phyloP scores from a whole-genome alignment of 2,113 vertebrate genomes.

The Sula dactylatra region DNA sequence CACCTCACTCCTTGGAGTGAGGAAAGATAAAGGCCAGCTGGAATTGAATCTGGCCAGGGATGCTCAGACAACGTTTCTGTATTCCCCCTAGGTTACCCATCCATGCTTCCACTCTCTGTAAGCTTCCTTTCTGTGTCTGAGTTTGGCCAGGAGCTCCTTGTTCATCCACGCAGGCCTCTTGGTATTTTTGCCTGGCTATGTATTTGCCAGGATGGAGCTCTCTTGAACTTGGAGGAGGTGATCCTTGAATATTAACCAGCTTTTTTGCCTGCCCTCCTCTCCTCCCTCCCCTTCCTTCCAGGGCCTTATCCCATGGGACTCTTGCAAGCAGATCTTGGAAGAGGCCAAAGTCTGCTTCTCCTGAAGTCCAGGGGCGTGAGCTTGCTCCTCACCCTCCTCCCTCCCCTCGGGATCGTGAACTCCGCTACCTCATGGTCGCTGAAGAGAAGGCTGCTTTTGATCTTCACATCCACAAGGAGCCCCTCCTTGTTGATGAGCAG shows the following conservation, averaged over 20 bases:
- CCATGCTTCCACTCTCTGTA: neutral
- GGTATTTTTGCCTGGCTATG: neutral
- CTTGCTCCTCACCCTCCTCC: neutral
- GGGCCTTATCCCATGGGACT: neutral
- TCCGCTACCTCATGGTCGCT: neutral
- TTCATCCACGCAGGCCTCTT: neutral
- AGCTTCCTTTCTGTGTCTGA: neutral
- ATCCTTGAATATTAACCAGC: neutral
- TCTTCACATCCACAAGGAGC: neutral
- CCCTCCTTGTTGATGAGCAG: neutral
- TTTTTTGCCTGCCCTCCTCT: neutral
- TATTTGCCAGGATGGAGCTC: neutral
- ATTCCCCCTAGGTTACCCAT: neutral
- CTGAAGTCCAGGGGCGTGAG: neutral
- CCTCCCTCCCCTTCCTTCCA: neutral
- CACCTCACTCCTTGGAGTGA: neutral
- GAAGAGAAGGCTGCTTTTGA: neutral
- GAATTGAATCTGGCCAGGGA: neutral
- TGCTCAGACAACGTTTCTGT: neutral
- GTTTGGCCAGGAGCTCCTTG: neutral
- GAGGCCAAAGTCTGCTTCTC: neutral
- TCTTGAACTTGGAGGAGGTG: neutral
- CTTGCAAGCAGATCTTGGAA: neutral
- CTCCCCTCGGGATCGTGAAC: neutral
- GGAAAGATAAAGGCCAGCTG: neutral